A percentile compares a stretch with the other conserved stretches of the same genome.
Conservation (phyloP, 2,113 vertebrate genomes). For the Lanius collurio region DNA sequence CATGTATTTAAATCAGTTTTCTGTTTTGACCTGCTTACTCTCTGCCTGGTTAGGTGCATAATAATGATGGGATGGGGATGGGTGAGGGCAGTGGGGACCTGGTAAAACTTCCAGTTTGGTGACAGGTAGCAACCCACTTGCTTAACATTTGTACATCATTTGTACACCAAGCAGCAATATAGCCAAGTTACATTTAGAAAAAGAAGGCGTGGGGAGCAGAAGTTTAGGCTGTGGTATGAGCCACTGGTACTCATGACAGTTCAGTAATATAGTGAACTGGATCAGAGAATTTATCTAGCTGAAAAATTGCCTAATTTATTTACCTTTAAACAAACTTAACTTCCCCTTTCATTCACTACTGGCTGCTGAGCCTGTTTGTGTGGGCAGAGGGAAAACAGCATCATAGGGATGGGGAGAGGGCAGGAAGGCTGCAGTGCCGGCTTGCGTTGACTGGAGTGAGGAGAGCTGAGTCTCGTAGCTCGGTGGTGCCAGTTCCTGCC, state of each 20-base stretch:
- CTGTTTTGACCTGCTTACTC: background rate
- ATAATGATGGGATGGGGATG: background rate
- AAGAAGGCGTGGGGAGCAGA: background rate
- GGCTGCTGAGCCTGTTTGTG: background rate
- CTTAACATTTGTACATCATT: background rate
- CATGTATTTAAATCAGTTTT: background rate
- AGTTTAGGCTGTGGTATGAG: background rate
- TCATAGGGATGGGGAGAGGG: background rate
- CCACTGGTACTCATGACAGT: background rate
- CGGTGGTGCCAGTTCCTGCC: background rate
- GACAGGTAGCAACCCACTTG: background rate
- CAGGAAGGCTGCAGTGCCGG: background rate
- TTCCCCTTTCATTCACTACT: background rate
- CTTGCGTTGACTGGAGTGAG: background rate
- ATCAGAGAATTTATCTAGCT: background rate
- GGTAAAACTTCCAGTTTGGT: background rate
- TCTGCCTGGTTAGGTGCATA: fast-evolving
- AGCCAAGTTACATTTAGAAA: background rate
- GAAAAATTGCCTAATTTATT: background rate
- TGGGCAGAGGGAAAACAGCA: background rate
- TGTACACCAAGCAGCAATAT: background rate
- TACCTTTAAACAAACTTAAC: background rate
- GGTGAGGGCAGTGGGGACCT: background rate
- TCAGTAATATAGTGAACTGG: background rate
- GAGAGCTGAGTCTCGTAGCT: fast-evolving